phyloP scores from a whole-genome alignment of 2,888 invertebrate genomes.

The Thelaira solivaga region DNA sequence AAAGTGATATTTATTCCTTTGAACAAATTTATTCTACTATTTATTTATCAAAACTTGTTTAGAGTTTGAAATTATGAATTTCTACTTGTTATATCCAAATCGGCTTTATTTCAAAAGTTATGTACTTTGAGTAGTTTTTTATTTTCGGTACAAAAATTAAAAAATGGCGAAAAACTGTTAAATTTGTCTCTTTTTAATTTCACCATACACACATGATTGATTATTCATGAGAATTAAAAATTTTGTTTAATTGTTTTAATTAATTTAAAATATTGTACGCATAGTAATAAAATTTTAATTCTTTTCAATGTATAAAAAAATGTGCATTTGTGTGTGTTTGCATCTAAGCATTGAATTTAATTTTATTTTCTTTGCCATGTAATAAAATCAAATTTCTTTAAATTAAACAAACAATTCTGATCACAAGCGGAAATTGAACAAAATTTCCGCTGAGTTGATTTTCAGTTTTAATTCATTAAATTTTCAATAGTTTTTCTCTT shows the following conservation, averaged over 20 bases:
- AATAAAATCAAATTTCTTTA: constrained; percentile 16
- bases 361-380: constrained; percentile 43
- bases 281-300: background rate
- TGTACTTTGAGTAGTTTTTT: no score
- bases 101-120: no score
- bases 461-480: constrained; percentile 57
- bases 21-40: no score
- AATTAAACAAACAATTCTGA: constrained; percentile 39
- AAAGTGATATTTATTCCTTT: no score
- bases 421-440: constrained; percentile 59
- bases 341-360: constrained; percentile 14
- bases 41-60: no score
- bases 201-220: no score
- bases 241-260: background rate
- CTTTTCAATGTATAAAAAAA: background rate
- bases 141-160: no score
- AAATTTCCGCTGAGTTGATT: constrained; percentile 61
- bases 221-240: constrained; percentile 11
- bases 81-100: no score
- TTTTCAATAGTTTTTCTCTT: constrained; percentile 10
- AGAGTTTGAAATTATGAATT: no score
- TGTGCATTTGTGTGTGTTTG: background rate
- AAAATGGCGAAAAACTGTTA: no score
- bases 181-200: no score
- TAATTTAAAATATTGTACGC: background rate